Evolutionary conservation across 2,888 invertebrate genomes (phyloP).

Genomic region (Hypomecis punctinalis): DNA sequence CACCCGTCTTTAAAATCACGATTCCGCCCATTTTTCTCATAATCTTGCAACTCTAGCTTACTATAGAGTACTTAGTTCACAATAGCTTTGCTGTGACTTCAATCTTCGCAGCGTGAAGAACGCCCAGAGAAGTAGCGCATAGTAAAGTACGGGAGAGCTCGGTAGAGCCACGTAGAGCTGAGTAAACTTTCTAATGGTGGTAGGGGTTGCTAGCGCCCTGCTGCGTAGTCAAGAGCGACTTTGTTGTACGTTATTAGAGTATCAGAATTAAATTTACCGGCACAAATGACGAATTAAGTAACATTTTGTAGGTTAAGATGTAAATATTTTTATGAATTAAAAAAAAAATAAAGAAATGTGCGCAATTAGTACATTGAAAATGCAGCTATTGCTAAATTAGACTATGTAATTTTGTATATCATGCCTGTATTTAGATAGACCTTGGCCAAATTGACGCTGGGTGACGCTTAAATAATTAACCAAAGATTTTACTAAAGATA

Average conservation of each 20-base stretch:
- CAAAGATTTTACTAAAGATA: too few relatives aligned
- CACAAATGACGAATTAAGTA: slow-evolving; percentile 47
- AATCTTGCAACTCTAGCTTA: slow-evolving; percentile 41
- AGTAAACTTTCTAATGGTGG: slow-evolving; percentile 13
- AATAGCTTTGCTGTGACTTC: slow-evolving; percentile 43
- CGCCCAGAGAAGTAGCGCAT: slow-evolving; percentile 44
- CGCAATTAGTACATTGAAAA: too few relatives aligned
- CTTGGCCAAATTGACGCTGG: too few relatives aligned
- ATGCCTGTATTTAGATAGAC: too few relatives aligned
- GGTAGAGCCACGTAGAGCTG: slow-evolving; percentile 35
- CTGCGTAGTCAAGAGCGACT: slow-evolving; percentile 59
- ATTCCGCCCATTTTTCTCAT: slow-evolving; percentile 58
- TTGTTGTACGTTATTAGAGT: slow-evolving; percentile 65
- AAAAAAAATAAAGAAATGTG: neutral
- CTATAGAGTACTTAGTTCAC: slow-evolving; percentile 50
- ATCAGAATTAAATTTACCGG: slow-evolving; percentile 72
- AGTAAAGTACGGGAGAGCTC: neutral
- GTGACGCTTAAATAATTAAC: too few relatives aligned
- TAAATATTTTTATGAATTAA: slow-evolving; percentile 1
- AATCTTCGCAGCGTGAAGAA: slow-evolving; percentile 70
- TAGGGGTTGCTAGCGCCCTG: slow-evolving; percentile 59
- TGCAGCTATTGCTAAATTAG: too few relatives aligned
- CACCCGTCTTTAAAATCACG: slow-evolving; percentile 31
- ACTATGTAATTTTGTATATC: too few relatives aligned
- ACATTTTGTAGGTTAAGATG: slow-evolving; percentile 26